Percentiles rank a stretch among this genome's conserved stretches.
Evolutionary conservation across 2,797 vertebrate species (phyloP).

Genomic region (Schizothorax lantsangensis): DNA sequence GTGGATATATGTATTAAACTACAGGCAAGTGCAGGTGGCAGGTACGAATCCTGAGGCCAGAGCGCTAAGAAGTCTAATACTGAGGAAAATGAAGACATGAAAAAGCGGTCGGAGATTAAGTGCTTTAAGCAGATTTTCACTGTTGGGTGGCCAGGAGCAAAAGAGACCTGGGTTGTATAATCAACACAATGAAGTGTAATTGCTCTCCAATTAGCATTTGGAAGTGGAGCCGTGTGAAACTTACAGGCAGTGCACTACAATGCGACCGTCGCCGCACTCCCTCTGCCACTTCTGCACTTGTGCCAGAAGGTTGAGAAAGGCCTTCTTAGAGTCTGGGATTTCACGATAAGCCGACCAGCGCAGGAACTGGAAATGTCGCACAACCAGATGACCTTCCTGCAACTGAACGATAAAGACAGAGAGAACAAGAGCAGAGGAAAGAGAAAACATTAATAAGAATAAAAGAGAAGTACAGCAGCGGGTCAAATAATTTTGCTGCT

Average conservation of each 20-base stretch:
- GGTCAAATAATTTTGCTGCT: background rate
- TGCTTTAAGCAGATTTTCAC: conserved; percentile 10
- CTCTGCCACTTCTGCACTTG: conserved; percentile 96
- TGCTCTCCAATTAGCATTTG: conserved; percentile 7
- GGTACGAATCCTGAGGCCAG: conserved; percentile 60
- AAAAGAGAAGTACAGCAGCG: background rate
- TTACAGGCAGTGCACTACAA: conserved; percentile 94
- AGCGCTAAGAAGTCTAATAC: conserved; percentile 53
- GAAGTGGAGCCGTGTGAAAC: conserved; percentile 63
- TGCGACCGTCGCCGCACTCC: conserved; percentile 91
- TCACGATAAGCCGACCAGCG: conserved; percentile 96
- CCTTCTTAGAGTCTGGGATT: conserved; percentile 92
- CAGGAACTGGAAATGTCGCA: conserved; percentile 96
- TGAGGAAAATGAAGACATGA: conserved; percentile 36
- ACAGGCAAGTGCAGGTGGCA: conserved; percentile 58
- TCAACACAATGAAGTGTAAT: conserved; percentile 6
- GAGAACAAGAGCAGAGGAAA: conserved; percentile 11
- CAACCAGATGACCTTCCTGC: conserved; percentile 93
- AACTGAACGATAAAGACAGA: conserved; percentile 72
- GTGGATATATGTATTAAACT: conserved; percentile 18
- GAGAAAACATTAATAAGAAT: background rate
- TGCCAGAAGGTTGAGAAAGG: conserved; percentile 91
- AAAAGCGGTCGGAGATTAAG: conserved; percentile 30
- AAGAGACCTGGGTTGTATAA: conserved; percentile 39
- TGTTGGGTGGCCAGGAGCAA: background rate